A percentile compares a stretch with the other conserved stretches of the same genome.
Conservation (phyloP, 2,888 invertebrate species). For the Drosophila merina region DNA sequence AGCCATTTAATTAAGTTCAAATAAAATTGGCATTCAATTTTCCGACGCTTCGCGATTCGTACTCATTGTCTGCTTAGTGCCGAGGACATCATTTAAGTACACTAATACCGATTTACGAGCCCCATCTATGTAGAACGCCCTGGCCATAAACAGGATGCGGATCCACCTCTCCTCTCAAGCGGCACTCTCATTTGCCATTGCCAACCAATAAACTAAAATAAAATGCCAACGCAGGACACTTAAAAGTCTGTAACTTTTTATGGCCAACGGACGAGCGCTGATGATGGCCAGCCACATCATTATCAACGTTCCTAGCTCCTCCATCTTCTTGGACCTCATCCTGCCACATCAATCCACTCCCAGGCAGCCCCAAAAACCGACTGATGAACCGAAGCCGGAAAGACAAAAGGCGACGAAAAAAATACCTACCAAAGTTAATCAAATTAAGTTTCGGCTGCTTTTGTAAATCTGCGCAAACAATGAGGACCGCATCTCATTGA, state of each 20-base stretch:
- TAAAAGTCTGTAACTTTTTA: slow-evolving; percentile 54
- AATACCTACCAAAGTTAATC: slow-evolving; percentile 65
- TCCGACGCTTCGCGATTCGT: slow-evolving; percentile 26
- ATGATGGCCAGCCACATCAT: slow-evolving; percentile 65
- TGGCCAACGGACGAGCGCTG: slow-evolving; percentile 46
- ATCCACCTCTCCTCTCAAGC: slow-evolving; percentile 11
- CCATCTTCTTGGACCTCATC: background rate
- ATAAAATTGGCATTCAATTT: slow-evolving; percentile 48
- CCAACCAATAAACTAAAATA: slow-evolving; percentile 61
- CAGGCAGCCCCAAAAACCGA: slow-evolving; percentile 21
- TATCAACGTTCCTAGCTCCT: slow-evolving; percentile 38
- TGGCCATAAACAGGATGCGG: slow-evolving; percentile 41
- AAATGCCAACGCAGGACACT: slow-evolving; percentile 51
- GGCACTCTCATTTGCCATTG: slow-evolving; percentile 34
- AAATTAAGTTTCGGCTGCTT: slow-evolving; percentile 68
- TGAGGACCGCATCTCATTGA: slow-evolving; percentile 27
- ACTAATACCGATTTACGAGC: slow-evolving; percentile 61
- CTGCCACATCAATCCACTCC: slow-evolving; percentile 4
- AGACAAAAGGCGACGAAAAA: slow-evolving; percentile 52
- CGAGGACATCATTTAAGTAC: slow-evolving; percentile 48
- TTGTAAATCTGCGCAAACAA: slow-evolving; percentile 58
- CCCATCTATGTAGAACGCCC: slow-evolving; percentile 47
- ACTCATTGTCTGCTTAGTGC: slow-evolving; percentile 39
- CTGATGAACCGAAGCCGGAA: slow-evolving; percentile 59
- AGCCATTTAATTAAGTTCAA: slow-evolving; percentile 49